Evolutionary conservation across 1,140 invertebrate genomes (phyloP).

Genomic region (Drosophila micromelanica): DNA sequence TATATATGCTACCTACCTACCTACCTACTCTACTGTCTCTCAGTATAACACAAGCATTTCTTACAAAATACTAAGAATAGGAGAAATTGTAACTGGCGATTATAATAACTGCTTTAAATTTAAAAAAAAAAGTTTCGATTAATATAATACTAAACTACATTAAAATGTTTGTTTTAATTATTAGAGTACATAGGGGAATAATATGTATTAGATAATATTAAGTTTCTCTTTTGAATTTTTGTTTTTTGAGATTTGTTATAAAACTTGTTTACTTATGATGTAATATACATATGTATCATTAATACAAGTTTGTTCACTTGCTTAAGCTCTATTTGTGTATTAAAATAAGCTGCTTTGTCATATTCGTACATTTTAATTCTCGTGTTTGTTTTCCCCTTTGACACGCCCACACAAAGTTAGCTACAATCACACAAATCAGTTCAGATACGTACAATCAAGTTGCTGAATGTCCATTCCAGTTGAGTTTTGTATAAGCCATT

Average conservation of each 20-base stretch:
- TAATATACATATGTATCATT: too few species aligned
- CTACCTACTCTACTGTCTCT: too few species aligned
- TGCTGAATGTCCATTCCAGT: not conserved
- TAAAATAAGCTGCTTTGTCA: not conserved
- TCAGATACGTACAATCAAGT: not conserved
- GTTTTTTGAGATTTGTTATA: too few species aligned
- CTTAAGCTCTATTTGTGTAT: too few species aligned
- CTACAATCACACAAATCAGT: constrained; percentile 13
- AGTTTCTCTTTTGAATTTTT: too few species aligned
- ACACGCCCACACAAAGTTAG: constrained; percentile 29
- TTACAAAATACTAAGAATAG: not conserved
- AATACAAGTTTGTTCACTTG: not conserved
- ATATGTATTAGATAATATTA: too few species aligned
- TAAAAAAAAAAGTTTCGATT: not conserved
- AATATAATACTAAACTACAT: not conserved
- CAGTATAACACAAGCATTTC: too few species aligned
- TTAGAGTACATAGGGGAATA: too few species aligned
- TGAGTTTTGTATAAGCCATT: constrained; percentile 34
- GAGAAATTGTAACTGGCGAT: not conserved
- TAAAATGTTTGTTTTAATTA: not conserved
- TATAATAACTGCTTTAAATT: not conserved
- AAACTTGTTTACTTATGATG: too few species aligned
- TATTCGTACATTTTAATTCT: constrained; percentile 7
- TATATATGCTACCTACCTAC: too few species aligned
- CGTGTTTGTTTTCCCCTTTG: constrained; percentile 26